Base-by-base conservation (phyloP, 2,797 vertebrate genomes). In the Graptemys geographica region DNA sequence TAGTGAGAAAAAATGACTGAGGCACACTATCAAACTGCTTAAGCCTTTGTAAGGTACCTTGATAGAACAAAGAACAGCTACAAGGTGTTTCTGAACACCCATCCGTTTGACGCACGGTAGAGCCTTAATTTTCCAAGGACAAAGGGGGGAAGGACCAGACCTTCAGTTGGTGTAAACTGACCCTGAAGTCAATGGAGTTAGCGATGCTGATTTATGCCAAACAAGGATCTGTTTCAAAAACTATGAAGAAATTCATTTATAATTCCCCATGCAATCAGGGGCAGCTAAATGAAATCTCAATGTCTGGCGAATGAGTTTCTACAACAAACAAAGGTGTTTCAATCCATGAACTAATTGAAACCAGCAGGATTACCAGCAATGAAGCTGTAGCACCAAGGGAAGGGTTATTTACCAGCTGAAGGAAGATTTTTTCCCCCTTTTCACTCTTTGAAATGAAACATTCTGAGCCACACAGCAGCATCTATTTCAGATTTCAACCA, bases 401-500 rank as follows among this genome's bases (percentile, higher is more conserved):
- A 18, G 4, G 65, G 3, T 57, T 6, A 49, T 1, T 80, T 41
- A 76, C 28, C 33, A 74, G 8, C 44, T 82, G 10, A 25, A n/a
- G 55, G 16, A 28, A 21, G 74, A 56, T 5, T 55, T 82, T 6
- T 25, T 47, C 3, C 8, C 11, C 11, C 86, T 6, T 5, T 74
- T 55, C n/a, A 4, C 3, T 8, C 41, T 84, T 25, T 44, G 82
- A 84, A 86, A 76, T 11, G 69, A 33, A 33, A 44, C 0, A 0
- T 27, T 85, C n/a, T 52, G 87, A 89, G 18, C 1, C 9, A 47
- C 25, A 13, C 3, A 0, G 0, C 0, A 3, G 21, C 41, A 16
- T 11, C 27, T 81, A 47, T 19, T 57, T n/a, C 57, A 93, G 57
- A 25, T 56, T 90, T 55, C 62, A 85, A 69, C 16, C 88, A 51